These are phyloP conservation scores for Acanthacorydalis orientalis DNA, from an alignment of 2,888 invertebrate species.

Conservation along the genomic window DNA sequence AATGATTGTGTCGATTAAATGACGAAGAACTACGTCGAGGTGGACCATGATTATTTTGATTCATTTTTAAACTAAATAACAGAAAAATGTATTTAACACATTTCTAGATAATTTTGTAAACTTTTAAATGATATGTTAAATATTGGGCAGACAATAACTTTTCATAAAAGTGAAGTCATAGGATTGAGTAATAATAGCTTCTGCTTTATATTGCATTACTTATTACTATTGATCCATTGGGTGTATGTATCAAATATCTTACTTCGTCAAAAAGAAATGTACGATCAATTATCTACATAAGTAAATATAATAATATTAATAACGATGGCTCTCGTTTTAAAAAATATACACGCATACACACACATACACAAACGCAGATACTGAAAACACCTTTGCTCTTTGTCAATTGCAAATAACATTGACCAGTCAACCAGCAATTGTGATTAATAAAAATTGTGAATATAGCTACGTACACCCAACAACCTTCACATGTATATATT, in stretches of 20 bases:
- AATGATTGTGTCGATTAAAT: conserved; percentile 20
- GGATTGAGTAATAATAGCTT: conserved; percentile 4
- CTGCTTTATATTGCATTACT: conserved; percentile 1
- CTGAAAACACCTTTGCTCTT: conserved; percentile 1
- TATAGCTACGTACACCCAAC: conserved; percentile 7
- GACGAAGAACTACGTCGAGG: conserved; percentile 23
- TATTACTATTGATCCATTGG: conserved; percentile 22
- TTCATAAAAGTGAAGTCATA: neutral
- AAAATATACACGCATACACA: neutral
- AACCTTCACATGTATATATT: conserved; percentile 5
- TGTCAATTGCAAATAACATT: conserved; percentile 5
- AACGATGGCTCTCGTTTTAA: too few species aligned
- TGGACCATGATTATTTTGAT: conserved; percentile 26
- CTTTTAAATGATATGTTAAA: neutral
- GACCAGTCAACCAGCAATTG: conserved; percentile 3
- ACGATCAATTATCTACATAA: too few species aligned
- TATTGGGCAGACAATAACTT: neutral
- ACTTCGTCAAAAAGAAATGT: neutral
- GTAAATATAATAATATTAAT: too few species aligned
- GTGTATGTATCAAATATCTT: conserved; percentile 11
- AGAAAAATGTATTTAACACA: too few species aligned
- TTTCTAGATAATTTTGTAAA: neutral
- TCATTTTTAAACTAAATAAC: conserved; percentile 15
- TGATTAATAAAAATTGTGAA: conserved; percentile 2
- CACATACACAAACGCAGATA: neutral